Evolutionary conservation across 2,888 invertebrate species (phyloP), one percentile per base, ranked within the genome.

Genomic region (Carterocephalus palaemon): DNA sequence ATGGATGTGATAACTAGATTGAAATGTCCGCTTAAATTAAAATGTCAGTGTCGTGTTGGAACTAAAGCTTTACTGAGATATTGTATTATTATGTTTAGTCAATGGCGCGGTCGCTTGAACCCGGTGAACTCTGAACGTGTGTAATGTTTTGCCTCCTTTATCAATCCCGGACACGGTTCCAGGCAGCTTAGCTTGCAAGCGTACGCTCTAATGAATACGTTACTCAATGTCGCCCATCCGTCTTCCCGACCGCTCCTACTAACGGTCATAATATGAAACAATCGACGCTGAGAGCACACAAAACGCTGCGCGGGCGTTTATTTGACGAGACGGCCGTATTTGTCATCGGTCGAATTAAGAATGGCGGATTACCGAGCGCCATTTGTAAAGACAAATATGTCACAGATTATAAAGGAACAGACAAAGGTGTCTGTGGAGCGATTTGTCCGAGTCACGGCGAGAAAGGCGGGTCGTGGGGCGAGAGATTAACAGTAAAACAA

Each of bases 401-500:
- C 45, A 48, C 46, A 46, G 42, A 46, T 45, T 45, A 45, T 45
- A 37, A 45, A 37, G 24, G 29, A 26, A 22, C n/a, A 31, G 48
- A 51, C 51, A 51, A 51, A 51, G 51, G 23, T 36, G 36, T 19
- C 37, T 22, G 20, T 28, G 37, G 16, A 41, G 32, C 38, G 13
- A 49, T 52, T 52, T 49, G 49, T 49, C 49, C 36, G 29, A 43
- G 43, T 43, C 43, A 43, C 36, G 16, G 36, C 23, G 43, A 43
- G 43, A 43, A 36, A 43, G 34, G 39, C 9, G 38, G 38, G 38
- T 38, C 46, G 46, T 46, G 38, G 46, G 13, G n/a, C 40, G 48
- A 43, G 34, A 40, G 47, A 52, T 52, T 52, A 52, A 49, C 49
- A 39, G 49, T 52, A 47, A 52, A 49, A 52, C 51, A 52, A 52